Conservation (phyloP, 1,140 invertebrate genomes). For the Macrotrachela quadricornifera region DNA sequence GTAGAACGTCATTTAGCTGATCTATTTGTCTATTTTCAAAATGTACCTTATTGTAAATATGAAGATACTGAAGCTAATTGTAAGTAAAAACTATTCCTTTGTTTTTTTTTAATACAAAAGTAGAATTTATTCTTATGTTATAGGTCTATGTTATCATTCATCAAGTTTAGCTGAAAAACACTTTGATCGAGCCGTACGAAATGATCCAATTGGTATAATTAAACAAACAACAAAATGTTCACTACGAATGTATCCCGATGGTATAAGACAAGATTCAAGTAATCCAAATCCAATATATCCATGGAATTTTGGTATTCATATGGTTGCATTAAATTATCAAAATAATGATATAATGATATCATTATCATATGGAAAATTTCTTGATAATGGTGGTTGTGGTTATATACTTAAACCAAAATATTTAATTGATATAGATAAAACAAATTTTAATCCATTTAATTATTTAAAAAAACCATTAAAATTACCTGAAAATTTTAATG, state of each 20-base stretch:
- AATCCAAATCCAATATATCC: conserved; percentile 80
- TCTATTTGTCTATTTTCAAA: conserved; percentile 13
- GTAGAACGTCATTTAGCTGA: conserved; percentile 12
- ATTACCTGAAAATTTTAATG: background rate
- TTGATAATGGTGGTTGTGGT: conserved; percentile 38
- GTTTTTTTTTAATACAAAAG: too few relatives aligned
- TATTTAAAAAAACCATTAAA: background rate
- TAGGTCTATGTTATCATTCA: background rate
- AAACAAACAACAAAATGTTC: conserved; percentile 49
- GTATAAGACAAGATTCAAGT: conserved; percentile 71
- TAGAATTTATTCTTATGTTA: background rate
- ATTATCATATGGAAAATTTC: conserved; percentile 20
- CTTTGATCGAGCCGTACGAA: too few relatives aligned
- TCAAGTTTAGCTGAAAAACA: too few relatives aligned
- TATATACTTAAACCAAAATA: conserved; percentile 60
- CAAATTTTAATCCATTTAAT: background rate
- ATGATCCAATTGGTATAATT: background rate
- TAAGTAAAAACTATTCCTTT: too few relatives aligned
- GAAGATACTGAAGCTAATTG: background rate
- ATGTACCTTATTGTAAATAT: background rate
- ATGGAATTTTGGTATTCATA: conserved; percentile 69
- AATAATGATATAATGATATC: conserved; percentile 41
- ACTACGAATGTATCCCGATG: conserved; percentile 68
- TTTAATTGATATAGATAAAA: conserved; percentile 1
- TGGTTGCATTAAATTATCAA: conserved; percentile 9